Conservation (phyloP, 2,113 vertebrate species). For the Circaetus cinerascens region DNA sequence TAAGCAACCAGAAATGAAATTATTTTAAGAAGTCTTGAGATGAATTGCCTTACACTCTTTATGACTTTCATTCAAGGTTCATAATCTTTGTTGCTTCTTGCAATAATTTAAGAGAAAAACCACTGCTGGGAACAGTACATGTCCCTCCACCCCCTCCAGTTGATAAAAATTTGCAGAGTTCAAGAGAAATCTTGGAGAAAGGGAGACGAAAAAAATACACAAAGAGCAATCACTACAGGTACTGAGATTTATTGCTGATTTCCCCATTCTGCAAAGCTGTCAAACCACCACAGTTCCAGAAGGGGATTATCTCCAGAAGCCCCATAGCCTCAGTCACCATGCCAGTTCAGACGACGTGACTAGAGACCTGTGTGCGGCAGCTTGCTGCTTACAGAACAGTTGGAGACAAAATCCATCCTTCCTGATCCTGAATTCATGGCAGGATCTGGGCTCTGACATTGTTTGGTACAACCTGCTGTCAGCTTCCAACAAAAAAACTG, state of each 20-base stretch:
- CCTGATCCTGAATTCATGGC: background rate
- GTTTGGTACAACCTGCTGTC: background rate
- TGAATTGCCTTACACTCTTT: background rate
- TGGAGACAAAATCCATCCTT: background rate
- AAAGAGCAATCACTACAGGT: background rate
- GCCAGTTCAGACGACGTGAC: background rate
- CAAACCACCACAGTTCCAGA: background rate
- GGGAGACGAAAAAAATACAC: background rate
- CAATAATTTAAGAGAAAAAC: background rate
- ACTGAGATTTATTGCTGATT: constrained; percentile 14
- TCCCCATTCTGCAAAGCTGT: background rate
- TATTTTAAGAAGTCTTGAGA: constrained; percentile 9
- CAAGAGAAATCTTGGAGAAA: background rate
- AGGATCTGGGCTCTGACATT: background rate
- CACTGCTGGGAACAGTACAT: background rate
- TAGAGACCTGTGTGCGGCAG: background rate
- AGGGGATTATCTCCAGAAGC: background rate
- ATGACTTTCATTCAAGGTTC: background rate
- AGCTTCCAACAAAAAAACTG: background rate
- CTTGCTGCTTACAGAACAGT: background rate
- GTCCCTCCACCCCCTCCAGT: background rate
- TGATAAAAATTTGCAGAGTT: background rate
- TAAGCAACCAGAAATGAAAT: background rate
- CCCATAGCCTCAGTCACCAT: background rate
- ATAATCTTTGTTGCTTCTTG: background rate